Conservation (phyloP, 2,113 vertebrate genomes). For the Peromyscus polionotus region DNA sequence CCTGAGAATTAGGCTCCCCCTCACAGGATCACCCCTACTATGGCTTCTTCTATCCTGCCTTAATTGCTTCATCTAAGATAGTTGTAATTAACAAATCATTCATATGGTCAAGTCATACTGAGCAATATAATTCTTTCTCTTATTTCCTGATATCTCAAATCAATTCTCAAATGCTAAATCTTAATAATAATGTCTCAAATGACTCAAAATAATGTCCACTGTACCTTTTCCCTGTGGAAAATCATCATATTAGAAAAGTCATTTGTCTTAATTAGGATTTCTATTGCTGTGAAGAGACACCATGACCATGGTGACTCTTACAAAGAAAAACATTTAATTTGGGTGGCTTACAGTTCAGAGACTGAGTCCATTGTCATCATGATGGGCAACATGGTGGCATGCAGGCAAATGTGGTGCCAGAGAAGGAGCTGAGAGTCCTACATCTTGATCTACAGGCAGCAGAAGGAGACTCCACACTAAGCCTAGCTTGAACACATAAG, state of each 20-base stretch:
- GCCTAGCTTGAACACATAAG: neutral
- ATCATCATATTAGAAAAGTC: neutral
- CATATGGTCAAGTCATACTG: neutral
- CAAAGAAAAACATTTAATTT: neutral
- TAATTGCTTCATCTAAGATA: neutral
- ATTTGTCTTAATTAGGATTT: neutral
- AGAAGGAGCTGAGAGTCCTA: neutral
- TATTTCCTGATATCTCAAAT: slow-evolving; percentile 21
- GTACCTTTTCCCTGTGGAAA: neutral
- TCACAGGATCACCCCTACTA: neutral
- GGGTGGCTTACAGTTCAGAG: neutral
- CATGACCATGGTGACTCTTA: neutral
- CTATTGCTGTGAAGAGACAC: neutral
- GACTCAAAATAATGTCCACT: neutral
- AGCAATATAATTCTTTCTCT: neutral
- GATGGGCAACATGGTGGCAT: neutral
- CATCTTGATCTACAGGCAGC: neutral
- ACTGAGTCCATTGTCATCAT: neutral
- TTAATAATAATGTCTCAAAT: too few species aligned
- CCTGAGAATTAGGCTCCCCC: neutral
- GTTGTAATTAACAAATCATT: neutral
- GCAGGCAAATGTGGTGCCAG: neutral
- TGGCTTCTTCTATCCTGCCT: neutral
- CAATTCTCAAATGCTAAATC: neutral
- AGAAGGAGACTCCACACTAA: neutral